Conservation (phyloP, 2,888 invertebrate species). For the Noctua fimbriata region DNA sequence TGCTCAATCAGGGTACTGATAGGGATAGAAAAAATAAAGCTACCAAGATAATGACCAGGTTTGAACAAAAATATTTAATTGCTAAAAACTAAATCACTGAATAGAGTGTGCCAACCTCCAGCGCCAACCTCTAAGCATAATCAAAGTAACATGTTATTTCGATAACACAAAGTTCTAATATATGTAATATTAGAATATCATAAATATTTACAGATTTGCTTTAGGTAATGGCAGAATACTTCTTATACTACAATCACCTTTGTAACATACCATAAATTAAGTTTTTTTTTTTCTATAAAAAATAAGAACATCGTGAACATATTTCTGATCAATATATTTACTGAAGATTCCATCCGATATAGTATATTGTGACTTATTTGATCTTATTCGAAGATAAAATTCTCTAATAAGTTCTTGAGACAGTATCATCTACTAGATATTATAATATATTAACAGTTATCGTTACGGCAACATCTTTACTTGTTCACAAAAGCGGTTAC, state of each 20-base stretch:
- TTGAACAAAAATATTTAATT: conserved; percentile 87
- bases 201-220: conserved; percentile 86
- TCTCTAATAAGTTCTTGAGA: conserved; percentile 63
- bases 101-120: conserved; percentile 82
- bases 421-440: conserved; percentile 59
- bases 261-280: conserved; percentile 71
- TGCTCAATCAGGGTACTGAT: background rate
- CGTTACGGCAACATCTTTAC: conserved; percentile 69
- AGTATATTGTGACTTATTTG: conserved; percentile 68
- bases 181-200: conserved; percentile 68
- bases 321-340: conserved; percentile 67
- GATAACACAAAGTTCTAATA: conserved; percentile 80
- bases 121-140: conserved; percentile 80
- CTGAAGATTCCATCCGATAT: conserved; percentile 65
- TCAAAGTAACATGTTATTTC: conserved; percentile 81
- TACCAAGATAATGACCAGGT: conserved; percentile 67
- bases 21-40: background rate
- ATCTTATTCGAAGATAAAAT: conserved; percentile 65
- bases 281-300: conserved; percentile 70
- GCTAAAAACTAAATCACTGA: conserved; percentile 87
- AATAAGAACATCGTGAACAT: conserved; percentile 69
- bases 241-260: conserved; percentile 84
- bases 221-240: conserved; percentile 80
- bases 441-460: conserved; percentile 66
- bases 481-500: conserved; percentile 78